Percentiles rank a stretch among this genome's conserved stretches.
These are phyloP conservation scores for Tenrec ecaudatus DNA, from an alignment of 2,113 vertebrate species.

Conservation along the genomic window DNA sequence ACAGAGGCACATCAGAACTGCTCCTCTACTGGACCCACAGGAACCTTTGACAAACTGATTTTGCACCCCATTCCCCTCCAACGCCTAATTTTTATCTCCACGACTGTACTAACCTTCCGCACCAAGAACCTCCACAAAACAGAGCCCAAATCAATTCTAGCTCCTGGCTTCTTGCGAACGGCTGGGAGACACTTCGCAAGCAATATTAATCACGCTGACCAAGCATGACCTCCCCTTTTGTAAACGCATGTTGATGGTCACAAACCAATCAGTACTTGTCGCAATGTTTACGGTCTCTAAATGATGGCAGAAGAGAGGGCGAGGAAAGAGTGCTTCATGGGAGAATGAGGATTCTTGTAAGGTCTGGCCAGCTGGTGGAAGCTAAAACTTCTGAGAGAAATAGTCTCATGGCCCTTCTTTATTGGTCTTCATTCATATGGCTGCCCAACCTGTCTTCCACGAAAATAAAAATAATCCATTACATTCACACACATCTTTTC, in stretches of 20 bases:
- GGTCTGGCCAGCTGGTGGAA: not conserved
- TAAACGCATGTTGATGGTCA: constrained; percentile 57
- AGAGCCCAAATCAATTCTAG: not conserved
- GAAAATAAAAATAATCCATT: not conserved
- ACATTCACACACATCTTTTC: not conserved
- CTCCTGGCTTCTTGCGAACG: not conserved
- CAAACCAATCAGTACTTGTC: constrained; percentile 62
- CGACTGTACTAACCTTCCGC: not conserved
- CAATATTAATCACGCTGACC: constrained; percentile 64
- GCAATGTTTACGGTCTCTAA: constrained; percentile 36
- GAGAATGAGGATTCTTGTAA: not conserved
- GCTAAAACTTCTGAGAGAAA: not conserved
- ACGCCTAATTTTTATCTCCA: not conserved
- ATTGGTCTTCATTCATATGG: not conserved
- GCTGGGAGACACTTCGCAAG: not conserved
- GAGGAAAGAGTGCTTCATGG: not conserved
- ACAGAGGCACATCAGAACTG: not conserved
- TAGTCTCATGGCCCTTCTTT: not conserved
- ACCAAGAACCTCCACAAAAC: not conserved
- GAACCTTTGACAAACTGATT: not conserved
- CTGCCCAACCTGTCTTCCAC: too few relatives aligned
- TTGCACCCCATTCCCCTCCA: not conserved
- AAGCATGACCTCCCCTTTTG: constrained; percentile 58
- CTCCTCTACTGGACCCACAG: not conserved
- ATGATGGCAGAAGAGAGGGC: not conserved